Evolutionary conservation across 2,113 vertebrate genomes (phyloP), one percentile per base, ranked within the genome.

Genomic region (Pionites leucogaster): DNA sequence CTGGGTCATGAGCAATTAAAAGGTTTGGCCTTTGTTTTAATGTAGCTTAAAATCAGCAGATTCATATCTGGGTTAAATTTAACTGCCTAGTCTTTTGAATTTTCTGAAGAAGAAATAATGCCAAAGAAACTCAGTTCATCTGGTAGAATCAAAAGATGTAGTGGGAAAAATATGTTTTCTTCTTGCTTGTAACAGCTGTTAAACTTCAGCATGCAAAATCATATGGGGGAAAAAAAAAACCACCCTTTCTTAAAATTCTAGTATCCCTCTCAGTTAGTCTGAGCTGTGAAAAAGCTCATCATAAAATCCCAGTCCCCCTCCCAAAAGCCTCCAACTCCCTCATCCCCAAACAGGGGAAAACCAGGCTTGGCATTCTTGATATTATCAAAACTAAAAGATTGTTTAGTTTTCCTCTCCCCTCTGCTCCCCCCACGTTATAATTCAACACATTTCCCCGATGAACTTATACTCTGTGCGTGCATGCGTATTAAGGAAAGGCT

Each of bases 141-240:
- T 92, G 49, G 69, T 79, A 7, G 37, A 95, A 92, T 72, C 49
- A 87, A 72, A 93, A 93, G 59, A 77, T 79, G 67, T 46, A 85
- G 74, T 70, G 53, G 41, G 46, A 55, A 92, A 96, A 95, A 82
- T 65, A 91, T 77, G 44, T 92, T 95, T 93, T 92, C 46, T 76
- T 79, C 85, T 87, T 92, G 49, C 49, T 92, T 62, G n/a, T 59
- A 96, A 82, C 83, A 94, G 90, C 92, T 96, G 91, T 84, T 96
- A 84, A 93, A 94, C 67, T 94, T 89, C 74, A 95, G 65, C 70
- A 69, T 63, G 63, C 20, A 91, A 85, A 93, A 82, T 50, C 49
- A 42, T 59, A 52, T 20, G 49, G 57, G 28, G 53, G 33, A n/a
- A 10, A 49, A 64, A 49, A 69, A 63, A 74, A 55, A 64, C n/a